These are phyloP conservation scores for Orthosia gothica DNA, from an alignment of 2,888 invertebrate genomes.

Conservation along the genomic window DNA sequence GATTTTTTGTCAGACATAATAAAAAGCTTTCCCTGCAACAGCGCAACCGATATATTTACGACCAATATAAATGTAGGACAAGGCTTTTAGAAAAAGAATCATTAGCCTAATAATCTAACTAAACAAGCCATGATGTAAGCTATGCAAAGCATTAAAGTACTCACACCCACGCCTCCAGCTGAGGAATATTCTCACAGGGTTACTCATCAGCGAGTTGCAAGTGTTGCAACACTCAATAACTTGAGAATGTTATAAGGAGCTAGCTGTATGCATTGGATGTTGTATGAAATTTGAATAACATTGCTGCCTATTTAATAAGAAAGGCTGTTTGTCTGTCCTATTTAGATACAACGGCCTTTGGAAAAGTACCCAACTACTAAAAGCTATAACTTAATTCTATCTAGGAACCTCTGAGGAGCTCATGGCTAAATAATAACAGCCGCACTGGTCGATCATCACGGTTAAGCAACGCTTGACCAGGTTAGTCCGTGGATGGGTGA, in stretches of 20 bases:
- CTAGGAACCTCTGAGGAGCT: no score
- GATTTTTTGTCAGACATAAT: no score
- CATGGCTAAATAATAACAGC: no score
- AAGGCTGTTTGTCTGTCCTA: conserved; percentile 14
- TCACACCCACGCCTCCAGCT: conserved; percentile 74
- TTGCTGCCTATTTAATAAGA: neutral
- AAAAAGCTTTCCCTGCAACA: neutral
- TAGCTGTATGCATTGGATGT: conserved; percentile 51
- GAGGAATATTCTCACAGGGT: conserved; percentile 77
- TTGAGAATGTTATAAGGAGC: conserved; percentile 73
- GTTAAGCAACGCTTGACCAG: no score
- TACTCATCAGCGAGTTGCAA: conserved; percentile 83
- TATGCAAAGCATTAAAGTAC: conserved; percentile 55
- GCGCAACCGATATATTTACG: no score
- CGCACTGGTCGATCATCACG: no score
- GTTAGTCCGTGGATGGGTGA: no score
- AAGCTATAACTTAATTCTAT: no score
- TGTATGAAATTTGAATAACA: conserved; percentile 43
- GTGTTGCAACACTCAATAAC: conserved; percentile 76
- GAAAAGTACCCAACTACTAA: neutral
- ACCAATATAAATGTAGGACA: conserved; percentile 9
- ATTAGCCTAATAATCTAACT: conserved; percentile 37
- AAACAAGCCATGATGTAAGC: conserved; percentile 47
- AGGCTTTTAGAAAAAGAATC: conserved; percentile 30
- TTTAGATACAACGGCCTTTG: neutral